Evolutionary conservation across 2,113 vertebrate genomes (phyloP).

Genomic region (Cinclus mexicanus): DNA sequence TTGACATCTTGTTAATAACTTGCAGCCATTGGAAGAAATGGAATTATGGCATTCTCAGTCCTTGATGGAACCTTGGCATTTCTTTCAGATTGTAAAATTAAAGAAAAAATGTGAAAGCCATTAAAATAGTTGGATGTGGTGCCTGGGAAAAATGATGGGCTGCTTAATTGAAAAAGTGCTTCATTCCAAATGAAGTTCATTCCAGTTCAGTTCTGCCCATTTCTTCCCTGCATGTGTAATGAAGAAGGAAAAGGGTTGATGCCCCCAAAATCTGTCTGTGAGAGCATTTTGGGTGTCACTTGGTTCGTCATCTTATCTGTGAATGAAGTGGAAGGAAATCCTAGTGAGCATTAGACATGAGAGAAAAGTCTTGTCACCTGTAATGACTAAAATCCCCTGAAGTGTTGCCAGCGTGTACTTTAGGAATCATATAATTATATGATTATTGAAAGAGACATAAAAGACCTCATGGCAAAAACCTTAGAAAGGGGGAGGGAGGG

Average conservation of each 20-base stretch:
- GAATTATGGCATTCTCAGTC: conserved; percentile 11
- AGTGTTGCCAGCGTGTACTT: conserved; percentile 69
- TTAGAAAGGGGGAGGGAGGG: conserved; percentile 18
- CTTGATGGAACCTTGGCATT: conserved; percentile 62
- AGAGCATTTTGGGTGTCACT: not conserved
- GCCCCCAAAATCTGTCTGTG: not conserved
- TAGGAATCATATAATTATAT: conserved; percentile 72
- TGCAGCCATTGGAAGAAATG: conserved; percentile 55
- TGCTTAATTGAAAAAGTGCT: conserved; percentile 46
- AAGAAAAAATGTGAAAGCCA: conserved; percentile 62
- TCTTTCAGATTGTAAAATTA: conserved; percentile 64
- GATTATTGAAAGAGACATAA: conserved; percentile 73
- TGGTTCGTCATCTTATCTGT: not conserved
- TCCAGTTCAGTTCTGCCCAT: not conserved
- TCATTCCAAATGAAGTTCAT: not conserved
- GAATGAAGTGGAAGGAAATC: conserved; percentile 57
- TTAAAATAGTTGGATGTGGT: conserved; percentile 39
- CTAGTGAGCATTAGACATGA: not conserved
- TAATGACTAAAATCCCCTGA: conserved; percentile 73
- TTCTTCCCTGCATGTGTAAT: not conserved
- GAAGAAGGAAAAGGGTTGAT: not conserved
- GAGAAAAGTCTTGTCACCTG: conserved; percentile 68
- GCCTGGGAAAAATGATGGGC: conserved; percentile 46
- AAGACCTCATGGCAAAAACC: conserved; percentile 63
- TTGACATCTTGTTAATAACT: conserved; percentile 72